Percentiles rank a stretch among this genome's conserved stretches.
These are phyloP conservation scores for Columba livia DNA, from an alignment of 2,113 vertebrate species.

Conservation along the genomic window DNA sequence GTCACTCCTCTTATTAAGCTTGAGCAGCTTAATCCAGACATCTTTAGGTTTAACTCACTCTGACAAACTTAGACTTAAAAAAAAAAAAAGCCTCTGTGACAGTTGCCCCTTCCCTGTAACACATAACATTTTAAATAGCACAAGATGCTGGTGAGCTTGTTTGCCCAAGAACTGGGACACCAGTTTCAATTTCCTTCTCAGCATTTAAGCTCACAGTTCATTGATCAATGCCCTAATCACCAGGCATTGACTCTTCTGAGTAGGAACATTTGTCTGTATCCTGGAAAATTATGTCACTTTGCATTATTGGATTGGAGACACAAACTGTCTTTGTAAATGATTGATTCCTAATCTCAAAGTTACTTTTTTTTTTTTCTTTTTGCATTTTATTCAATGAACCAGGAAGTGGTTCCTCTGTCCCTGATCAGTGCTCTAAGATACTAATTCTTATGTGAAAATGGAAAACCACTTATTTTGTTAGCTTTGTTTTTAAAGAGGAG, in stretches of 20 bases:
- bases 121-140: neutral
- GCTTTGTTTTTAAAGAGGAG: neutral
- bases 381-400: neutral
- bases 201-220: neutral
- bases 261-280: neutral
- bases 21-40: neutral
- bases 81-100: neutral
- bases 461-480: neutral
- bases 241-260: neutral
- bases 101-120: neutral
- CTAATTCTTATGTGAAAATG: neutral
- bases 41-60: neutral
- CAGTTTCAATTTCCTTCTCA: neutral
- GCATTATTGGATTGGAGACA: neutral
- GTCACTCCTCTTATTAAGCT: neutral
- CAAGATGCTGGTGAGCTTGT: neutral
- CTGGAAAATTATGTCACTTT: conserved; percentile 4
- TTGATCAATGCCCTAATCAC: neutral
- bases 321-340: neutral
- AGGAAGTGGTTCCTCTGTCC: fast-evolving
- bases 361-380: neutral
- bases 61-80: neutral
- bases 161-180: neutral
- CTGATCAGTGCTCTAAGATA: neutral
- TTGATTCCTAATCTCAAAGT: neutral